Base-by-base conservation (phyloP, 2,888 invertebrate species). In the Chironomus tentans region DNA sequence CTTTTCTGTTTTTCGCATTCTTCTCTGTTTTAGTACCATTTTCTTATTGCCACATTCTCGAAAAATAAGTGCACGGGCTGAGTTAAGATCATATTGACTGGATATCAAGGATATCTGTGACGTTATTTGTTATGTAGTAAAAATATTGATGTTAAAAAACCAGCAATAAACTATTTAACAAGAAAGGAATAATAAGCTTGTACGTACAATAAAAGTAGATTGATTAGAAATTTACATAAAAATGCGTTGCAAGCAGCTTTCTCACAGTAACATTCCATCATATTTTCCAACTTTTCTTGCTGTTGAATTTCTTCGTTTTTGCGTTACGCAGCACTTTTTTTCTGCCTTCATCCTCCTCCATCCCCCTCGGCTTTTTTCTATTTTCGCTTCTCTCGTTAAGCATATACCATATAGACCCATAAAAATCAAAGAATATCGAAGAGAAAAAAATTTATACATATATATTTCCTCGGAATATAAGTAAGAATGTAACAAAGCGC, bases 271-370 rank as follows among this genome's bases (percentile, higher is more conserved):
- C 10, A 38, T 10, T 56, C 15, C 56, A 15, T 56, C 18, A 28
- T 21, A 3, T 48, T 48, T 50, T 70, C 12, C 28, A 71, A 56
- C 68, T 15, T 68, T 74, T 65, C 15, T 70, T 68, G 47, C 62
- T 74, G 74, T 68, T 68, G 68, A 65, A 65, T 46, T 68, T 28
- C 21, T 28, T 68, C 18, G 68, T 74, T 48, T 73, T 10, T 74
- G 74, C 74, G 74, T 74, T 74, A 74, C 74, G 74, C 74, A 74
- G 74, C 74, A 74, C 13, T 68, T 74, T 71, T 74, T 62, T 28
- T 15, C 68, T 21, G 4, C 65, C 22, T 65, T 22, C 6, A 21
- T 65, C 12, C 65, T 24, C 24, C 65, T 65, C 21, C 13, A 10
- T 65, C 21, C 65, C 21, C 21, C 65, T 22, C 21, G 24, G 24